A percentile compares a stretch with the other conserved stretches of the same genome.
Conservation (phyloP, 2,888 invertebrate species). For the Leucozona laternaria region DNA sequence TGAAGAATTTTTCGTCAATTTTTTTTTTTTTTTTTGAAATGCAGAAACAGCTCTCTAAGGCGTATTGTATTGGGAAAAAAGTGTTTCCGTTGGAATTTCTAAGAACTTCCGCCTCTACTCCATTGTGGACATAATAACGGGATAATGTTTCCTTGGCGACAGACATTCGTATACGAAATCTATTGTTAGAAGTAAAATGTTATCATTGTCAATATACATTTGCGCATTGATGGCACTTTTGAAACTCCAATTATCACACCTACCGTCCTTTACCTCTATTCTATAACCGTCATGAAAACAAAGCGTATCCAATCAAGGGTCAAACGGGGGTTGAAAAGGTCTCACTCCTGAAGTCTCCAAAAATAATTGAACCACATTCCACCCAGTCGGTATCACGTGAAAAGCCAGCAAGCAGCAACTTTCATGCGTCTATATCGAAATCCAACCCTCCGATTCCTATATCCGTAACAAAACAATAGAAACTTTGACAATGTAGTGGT, state of each 20-base stretch:
- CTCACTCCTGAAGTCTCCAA: slow-evolving; percentile 18
- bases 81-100: slow-evolving; percentile 17
- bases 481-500: slow-evolving; percentile 14
- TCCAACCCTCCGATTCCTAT: slow-evolving; percentile 26
- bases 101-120: slow-evolving; percentile 6
- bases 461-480: slow-evolving; percentile 31
- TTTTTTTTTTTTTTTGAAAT: neutral
- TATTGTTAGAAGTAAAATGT: slow-evolving; percentile 28
- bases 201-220: slow-evolving; percentile 64
- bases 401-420: slow-evolving; percentile 13
- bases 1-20: no score
- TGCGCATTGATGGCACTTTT: slow-evolving; percentile 56
- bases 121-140: slow-evolving; percentile 5
- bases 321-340: slow-evolving; percentile 8
- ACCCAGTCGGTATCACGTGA: slow-evolving; percentile 41
- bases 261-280: neutral
- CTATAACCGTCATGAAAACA: slow-evolving; percentile 1
- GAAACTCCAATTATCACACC: slow-evolving; percentile 69
- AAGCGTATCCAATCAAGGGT: slow-evolving; percentile 33
- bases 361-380: slow-evolving; percentile 58
- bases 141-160: slow-evolving; percentile 32
- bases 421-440: neutral
- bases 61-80: slow-evolving; percentile 4
- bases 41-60: neutral
- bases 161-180: neutral